Evolutionary conservation across 2,113 vertebrate species (phyloP), one percentile per base, ranked within the genome.

Genomic region (Poicephalus meyeri): DNA sequence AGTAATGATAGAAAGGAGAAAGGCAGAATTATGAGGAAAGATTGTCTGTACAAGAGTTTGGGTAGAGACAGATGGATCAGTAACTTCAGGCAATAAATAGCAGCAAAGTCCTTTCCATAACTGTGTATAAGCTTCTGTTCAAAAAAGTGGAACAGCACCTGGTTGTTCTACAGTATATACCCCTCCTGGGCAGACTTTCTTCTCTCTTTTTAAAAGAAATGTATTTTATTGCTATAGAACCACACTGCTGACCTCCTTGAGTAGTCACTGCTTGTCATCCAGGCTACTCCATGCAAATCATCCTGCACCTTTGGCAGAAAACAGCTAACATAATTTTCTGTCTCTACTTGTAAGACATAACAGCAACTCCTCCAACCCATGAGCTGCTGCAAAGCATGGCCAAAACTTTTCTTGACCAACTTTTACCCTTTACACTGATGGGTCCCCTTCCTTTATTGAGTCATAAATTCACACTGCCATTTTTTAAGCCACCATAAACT

Each of bases 71-170:
- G 96, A 90, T 87, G 86, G 95, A 89, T 85, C 76, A 61, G 86
- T 47, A 86, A 95, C 91, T 92, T 79, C 73, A 92, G 91, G 93
- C 90, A 91, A 93, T 92, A 91, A 86, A 92, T 68, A 96, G 94
- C 87, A 91, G 71, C 82, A 86, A 95, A 90, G 68, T 74, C 50
- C 74, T 90, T 79, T 86, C 84, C 61, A 24, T 65, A 86, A 88
- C 61, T 18, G 26, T 39, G n/a, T 29, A 52, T 9, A 83, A 90
- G 64, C 88, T 88, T 73, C 93, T 83, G 90, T 83, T 81, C 49
- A 35, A 74, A 68, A 65, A 61, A 83, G 72, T 5, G 8, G 56
- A 88, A 85, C 61, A 93, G 90, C 91, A 84, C 69, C 86, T 87
- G 69, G n/a, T 19, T 88, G 69, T 56, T 84, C 78, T 84, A 84